Evolutionary conservation across 2,888 invertebrate species (phyloP).

Genomic region (Pyrrhosoma nymphula): DNA sequence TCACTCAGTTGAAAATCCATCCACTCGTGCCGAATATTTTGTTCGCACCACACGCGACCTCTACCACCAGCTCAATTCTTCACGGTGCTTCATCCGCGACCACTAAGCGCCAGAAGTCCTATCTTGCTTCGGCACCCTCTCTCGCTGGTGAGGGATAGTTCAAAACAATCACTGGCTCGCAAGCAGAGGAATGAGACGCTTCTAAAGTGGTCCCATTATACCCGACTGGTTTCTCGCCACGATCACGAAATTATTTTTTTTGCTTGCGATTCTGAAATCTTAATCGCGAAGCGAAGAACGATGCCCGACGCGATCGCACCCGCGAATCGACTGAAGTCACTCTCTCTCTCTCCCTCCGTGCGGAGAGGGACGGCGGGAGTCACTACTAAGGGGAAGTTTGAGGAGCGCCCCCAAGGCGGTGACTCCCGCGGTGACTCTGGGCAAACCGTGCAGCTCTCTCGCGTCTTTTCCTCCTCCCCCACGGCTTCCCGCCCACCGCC

Average conservation of each 20-base stretch:
- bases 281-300: not conserved
- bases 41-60: not conserved
- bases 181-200: not conserved
- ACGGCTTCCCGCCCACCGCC: not conserved
- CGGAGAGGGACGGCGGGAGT: not conserved
- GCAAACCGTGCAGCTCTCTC: not conserved
- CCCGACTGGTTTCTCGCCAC: not conserved
- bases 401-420: not conserved
- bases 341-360: not conserved
- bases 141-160: not conserved
- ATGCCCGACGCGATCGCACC: not conserved
- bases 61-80: not conserved
- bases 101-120: too few relatives aligned
- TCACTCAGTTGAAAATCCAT: not conserved
- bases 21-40: not conserved
- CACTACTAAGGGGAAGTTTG: not conserved
- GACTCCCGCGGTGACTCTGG: not conserved
- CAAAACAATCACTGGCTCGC: not conserved
- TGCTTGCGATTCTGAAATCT: not conserved
- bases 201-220: not conserved
- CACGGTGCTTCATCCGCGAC: not conserved
- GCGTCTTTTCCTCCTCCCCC: not conserved
- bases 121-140: too few relatives aligned
- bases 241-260: not conserved
- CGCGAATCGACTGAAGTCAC: not conserved